These are phyloP conservation scores for Xenopus petersii DNA, from an alignment of 2,797 vertebrate species.

Conservation along the genomic window DNA sequence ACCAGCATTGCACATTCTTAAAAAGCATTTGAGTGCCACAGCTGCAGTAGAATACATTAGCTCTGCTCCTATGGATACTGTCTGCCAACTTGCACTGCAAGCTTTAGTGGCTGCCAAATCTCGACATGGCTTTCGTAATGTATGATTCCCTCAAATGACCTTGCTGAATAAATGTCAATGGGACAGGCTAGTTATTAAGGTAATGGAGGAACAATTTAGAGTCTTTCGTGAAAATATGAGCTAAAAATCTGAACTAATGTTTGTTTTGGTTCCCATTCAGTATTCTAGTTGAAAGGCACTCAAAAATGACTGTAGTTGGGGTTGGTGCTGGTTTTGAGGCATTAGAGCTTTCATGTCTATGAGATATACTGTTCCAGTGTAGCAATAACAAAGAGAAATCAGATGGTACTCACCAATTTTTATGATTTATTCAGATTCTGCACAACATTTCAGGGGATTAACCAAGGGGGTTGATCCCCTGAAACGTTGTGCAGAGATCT, in stretches of 20 bases:
- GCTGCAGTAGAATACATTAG: slow-evolving; percentile 48
- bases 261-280: neutral
- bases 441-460: too few species aligned
- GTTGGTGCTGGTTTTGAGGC: too few species aligned
- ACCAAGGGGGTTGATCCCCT: too few species aligned
- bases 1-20: slow-evolving; percentile 29
- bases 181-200: slow-evolving; percentile 10
- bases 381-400: too few species aligned
- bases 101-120: slow-evolving; percentile 36
- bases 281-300: too few species aligned
- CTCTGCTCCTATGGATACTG: slow-evolving; percentile 41
- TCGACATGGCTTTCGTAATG: slow-evolving; percentile 36
- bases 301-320: too few species aligned
- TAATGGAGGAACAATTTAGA: neutral
- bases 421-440: too few species aligned
- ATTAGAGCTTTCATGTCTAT: too few species aligned
- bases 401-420: too few species aligned
- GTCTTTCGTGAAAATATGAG: neutral
- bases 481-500: too few species aligned
- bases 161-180: slow-evolving; percentile 33
- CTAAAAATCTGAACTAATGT: neutral
- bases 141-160: slow-evolving; percentile 44
- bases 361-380: too few species aligned
- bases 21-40: slow-evolving; percentile 40
- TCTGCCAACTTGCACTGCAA: slow-evolving; percentile 36